phyloP scores from a whole-genome alignment of 2,888 invertebrate species.

The Globia sparganii region DNA sequence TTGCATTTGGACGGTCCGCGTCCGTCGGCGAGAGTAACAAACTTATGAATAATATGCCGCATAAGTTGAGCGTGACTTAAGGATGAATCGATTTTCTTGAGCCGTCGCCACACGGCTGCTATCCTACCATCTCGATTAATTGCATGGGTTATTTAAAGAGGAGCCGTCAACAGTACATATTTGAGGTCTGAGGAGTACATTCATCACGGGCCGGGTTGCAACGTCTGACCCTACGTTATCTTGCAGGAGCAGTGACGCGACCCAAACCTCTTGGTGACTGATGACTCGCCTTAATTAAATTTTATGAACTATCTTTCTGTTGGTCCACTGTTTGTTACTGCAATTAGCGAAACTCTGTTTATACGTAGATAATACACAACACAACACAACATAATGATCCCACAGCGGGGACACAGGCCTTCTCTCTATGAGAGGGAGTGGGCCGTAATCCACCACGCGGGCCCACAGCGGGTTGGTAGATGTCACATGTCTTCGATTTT shows the following conservation, averaged over 20 bases:
- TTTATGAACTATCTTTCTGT: slow-evolving; percentile 80
- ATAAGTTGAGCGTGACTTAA: slow-evolving; percentile 78
- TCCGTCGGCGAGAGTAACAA: slow-evolving; percentile 80
- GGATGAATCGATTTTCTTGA: slow-evolving; percentile 82
- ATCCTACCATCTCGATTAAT: slow-evolving; percentile 78
- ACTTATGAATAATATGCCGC: slow-evolving; percentile 88
- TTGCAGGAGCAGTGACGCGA: slow-evolving; percentile 85
- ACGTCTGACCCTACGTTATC: slow-evolving; percentile 88
- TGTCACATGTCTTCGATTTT: too few relatives aligned
- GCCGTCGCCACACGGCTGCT: slow-evolving; percentile 71
- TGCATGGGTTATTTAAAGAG: slow-evolving; percentile 86
- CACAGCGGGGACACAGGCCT: too few relatives aligned
- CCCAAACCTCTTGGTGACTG: slow-evolving; percentile 85
- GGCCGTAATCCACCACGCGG: too few relatives aligned
- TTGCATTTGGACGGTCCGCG: slow-evolving; percentile 84
- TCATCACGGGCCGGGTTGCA: slow-evolving; percentile 87
- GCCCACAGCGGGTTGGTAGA: too few relatives aligned
- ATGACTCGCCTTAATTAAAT: slow-evolving; percentile 90
- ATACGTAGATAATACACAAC: slow-evolving; percentile 16
- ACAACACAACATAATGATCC: too few relatives aligned
- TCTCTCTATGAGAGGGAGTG: too few relatives aligned
- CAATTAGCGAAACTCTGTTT: slow-evolving; percentile 44
- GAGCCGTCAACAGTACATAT: slow-evolving; percentile 84
- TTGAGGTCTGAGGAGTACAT: slow-evolving; percentile 89
- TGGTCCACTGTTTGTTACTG: slow-evolving; percentile 47